These are phyloP conservation scores for Xanthorhoe designata DNA, from an alignment of 2,888 invertebrate genomes.

Conservation along the genomic window DNA sequence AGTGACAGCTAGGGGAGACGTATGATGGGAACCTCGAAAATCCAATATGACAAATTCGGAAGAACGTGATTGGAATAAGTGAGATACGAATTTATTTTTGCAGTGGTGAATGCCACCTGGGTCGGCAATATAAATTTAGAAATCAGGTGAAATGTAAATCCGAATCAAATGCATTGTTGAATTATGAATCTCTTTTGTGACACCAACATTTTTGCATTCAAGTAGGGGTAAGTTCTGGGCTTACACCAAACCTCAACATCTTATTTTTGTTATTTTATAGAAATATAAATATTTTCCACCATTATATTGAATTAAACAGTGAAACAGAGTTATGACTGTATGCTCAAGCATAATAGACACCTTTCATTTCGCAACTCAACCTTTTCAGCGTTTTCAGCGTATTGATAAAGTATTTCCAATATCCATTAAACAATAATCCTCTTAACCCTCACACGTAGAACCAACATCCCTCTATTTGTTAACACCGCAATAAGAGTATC, in stretches of 20 bases:
- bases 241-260: too few relatives aligned
- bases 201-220: background rate
- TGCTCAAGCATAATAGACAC: too few relatives aligned
- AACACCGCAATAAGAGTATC: slow-evolving; percentile 76
- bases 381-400: background rate
- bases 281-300: too few relatives aligned
- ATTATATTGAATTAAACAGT: too few relatives aligned
- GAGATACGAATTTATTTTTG: slow-evolving; percentile 75
- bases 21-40: slow-evolving; percentile 80
- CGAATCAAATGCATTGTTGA: slow-evolving; percentile 31
- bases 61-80: slow-evolving; percentile 83
- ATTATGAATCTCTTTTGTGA: slow-evolving; percentile 19
- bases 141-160: slow-evolving; percentile 52
- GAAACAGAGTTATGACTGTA: too few relatives aligned
- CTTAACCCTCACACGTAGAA: slow-evolving; percentile 51
- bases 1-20: slow-evolving; percentile 77
- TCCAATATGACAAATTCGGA: slow-evolving; percentile 86
- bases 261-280: too few relatives aligned
- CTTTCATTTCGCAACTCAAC: background rate
- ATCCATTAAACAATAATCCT: slow-evolving; percentile 42
- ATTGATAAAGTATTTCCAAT: slow-evolving; percentile 20
- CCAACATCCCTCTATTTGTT: slow-evolving; percentile 64
- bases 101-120: slow-evolving; percentile 61
- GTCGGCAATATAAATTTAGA: slow-evolving; percentile 59
- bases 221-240: too few relatives aligned